Evolutionary conservation across 2,113 vertebrate species (phyloP), one percentile per base, ranked within the genome.

Genomic region (Alectura lathami): DNA sequence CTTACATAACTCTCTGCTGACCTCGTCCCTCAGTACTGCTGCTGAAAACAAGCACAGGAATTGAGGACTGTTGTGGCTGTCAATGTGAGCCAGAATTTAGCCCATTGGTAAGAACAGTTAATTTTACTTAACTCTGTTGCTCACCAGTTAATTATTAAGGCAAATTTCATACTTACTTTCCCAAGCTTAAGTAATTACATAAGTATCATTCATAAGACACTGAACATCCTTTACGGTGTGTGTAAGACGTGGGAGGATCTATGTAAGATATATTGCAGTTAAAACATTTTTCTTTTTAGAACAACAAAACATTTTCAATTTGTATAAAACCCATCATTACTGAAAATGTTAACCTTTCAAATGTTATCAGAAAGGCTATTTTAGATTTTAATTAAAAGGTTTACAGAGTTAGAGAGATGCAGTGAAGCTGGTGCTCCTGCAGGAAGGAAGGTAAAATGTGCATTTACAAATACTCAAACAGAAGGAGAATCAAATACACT

Each of bases 91-190:
- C 60, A 89, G 38, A 91, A 72, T 42, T 70, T 1, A 86, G 45
- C 26, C 62, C 45, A n/a, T 9, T 59, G 30, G 30, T 82, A 81
- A 51, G 9, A 17, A 77, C 42, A 63, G 21, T 38, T 75, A 29
- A 63, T 88, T 91, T 13, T n/a, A 5, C 42, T 70, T 62, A 69
- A 27, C 50, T 85, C 40, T 56, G 9, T 8, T 85, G 53, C 50
- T 88, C 54, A 79, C 1, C 64, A 75, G 17, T 6, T 80, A 75
- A 86, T n/a, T 40, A 17, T 83, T 95, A 89, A 96, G 94, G 95
- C 82, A 83, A 85, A 78, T 54, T 63, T 67, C 47, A 62, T 3
- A 43, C 8, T 74, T 74, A 24, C 64, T 84, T 88, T 83, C 34
- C 67, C 59, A 82, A 36, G 22, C 36, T 87, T 38, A 74, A 68